Evolutionary conservation across 2,888 invertebrate species (phyloP).

Genomic region (Caenorhabditis wallacei): DNA sequence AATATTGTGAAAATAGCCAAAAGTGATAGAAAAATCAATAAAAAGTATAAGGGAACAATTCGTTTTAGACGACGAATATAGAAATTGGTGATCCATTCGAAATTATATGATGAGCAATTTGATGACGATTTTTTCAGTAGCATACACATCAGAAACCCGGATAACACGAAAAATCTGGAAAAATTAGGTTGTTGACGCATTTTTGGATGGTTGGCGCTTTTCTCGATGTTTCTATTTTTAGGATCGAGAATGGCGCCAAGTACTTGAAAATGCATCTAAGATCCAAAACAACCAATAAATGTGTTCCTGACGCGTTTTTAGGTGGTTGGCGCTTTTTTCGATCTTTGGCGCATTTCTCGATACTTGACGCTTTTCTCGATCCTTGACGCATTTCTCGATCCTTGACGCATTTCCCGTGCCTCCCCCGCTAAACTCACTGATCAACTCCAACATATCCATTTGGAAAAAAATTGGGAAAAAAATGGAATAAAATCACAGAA

Average conservation of each 20-base stretch:
- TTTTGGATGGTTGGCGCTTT: neutral
- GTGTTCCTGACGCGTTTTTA: neutral
- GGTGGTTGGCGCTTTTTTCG: neutral
- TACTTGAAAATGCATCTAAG: no score
- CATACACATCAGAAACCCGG: slow-evolving; percentile 9
- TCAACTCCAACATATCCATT: slow-evolving; percentile 14
- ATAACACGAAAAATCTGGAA: slow-evolving; percentile 10
- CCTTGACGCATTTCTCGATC: no score
- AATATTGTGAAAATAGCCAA: neutral
- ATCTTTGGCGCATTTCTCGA: neutral
- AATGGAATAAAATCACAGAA: neutral
- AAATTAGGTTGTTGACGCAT: neutral
- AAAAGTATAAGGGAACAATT: neutral
- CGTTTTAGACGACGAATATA: neutral
- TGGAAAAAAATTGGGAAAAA: neutral
- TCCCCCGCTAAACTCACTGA: slow-evolving; percentile 22
- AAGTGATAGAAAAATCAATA: neutral
- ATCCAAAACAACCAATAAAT: no score
- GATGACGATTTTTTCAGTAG: neutral
- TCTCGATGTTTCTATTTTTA: neutral
- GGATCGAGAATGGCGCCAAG: no score
- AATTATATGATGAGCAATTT: neutral
- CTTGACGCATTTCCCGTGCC: no score
- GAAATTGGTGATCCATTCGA: neutral
- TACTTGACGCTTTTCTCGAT: neutral